Conservation (phyloP, 2,113 vertebrate genomes). For the Anoura caudifer region DNA sequence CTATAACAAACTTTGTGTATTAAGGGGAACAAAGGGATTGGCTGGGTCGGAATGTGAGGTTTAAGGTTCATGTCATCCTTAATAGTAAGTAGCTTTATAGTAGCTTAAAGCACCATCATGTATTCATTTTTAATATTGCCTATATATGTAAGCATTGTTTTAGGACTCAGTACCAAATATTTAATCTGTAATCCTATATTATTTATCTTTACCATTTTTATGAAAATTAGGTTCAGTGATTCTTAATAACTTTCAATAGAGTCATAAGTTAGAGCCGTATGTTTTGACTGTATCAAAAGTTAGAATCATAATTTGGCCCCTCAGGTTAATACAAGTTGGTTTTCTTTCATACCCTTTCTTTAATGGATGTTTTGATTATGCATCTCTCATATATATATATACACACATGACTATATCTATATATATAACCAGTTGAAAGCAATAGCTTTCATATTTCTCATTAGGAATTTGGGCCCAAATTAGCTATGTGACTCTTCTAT, state of each 20-base stretch:
- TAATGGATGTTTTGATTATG: conserved; percentile 58
- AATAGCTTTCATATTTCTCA: conserved; percentile 40
- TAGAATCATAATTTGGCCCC: not conserved
- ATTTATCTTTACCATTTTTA: not conserved
- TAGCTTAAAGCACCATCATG: not conserved
- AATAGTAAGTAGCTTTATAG: not conserved
- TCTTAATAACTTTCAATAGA: conserved; percentile 38
- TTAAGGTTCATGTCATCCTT: not conserved
- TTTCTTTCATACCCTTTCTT: conserved; percentile 66
- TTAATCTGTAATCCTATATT: not conserved
- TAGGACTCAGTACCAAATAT: not conserved
- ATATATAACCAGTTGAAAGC: conserved; percentile 45
- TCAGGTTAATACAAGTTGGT: conserved; percentile 10
- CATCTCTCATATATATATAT: conserved; percentile 58
- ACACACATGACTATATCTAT: not conserved
- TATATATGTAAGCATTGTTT: not conserved
- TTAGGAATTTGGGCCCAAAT: conserved; percentile 9
- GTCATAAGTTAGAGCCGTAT: not conserved
- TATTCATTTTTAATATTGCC: not conserved
- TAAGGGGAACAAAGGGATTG: not conserved
- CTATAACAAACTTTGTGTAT: not conserved
- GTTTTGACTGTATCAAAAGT: no score
- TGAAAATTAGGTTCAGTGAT: not conserved
- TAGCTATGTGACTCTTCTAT: not conserved
- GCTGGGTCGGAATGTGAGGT: not conserved